Evolutionary conservation across 2,888 invertebrate species (phyloP), one percentile per base, ranked within the genome.

Genomic region (Scaptodrosophila latifasciaeformis): DNA sequence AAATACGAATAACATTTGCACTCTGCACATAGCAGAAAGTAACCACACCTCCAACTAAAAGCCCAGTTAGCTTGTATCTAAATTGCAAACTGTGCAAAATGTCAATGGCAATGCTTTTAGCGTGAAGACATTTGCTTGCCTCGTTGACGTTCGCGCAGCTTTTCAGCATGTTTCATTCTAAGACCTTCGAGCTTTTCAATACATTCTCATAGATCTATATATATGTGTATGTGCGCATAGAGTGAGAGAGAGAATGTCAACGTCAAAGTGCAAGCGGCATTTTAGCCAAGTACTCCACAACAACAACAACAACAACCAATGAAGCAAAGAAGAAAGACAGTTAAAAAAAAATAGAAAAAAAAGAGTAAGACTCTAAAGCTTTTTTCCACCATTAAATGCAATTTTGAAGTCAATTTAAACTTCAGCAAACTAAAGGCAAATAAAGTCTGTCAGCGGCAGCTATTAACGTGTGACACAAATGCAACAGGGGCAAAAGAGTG

Each of bases 261-360:
- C 81, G 76, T 76, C 76, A 72, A 79, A 76, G 76, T 71, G 80
- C 74, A 79, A 74, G 75, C 80, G 79, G 66, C 71, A 76, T 74
- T 74, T 74, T 70, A 60, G 75, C 47, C 75, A 64, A 66, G 55
- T 54, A 65, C 75, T 61, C 65, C 49, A 60, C 52, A 65, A 37
- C 19, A 50, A 21, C 44, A 15, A 34, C 24, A 7, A n/a, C 31
- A 12, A 27, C 24, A 40, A 21, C 34, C 35, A 31, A 42, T 48
- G 34, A 31, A 19, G 29, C n/a, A 40, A 54, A 57, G 52, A 49
- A 49, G 53, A 58, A 50, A 50, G 63, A 70, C 59, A 64, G 56
- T 39, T 39, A 29, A 37, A 35, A 29, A 5, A 37, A 44, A 42
- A 31, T 9, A 27, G 31, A 9, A 29, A 35, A 42, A 15, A 27